Evolutionary conservation across 2,797 vertebrate species (phyloP).

Genomic region (Jordanella pulchra): DNA sequence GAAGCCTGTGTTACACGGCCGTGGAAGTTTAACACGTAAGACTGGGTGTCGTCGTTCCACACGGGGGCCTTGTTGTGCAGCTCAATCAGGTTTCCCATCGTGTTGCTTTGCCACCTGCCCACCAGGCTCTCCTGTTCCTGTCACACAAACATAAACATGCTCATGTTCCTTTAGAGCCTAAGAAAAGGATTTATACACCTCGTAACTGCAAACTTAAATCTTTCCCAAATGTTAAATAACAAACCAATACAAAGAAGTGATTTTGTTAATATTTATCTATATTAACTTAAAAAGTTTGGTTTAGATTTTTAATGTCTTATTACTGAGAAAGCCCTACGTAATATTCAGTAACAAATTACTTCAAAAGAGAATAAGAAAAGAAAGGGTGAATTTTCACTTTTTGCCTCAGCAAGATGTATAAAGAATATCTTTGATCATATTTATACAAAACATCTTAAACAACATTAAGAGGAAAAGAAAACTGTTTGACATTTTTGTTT

Average conservation of each 20-base stretch:
- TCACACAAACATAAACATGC: not conserved
- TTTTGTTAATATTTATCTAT: too few species aligned
- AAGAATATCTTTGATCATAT: not conserved
- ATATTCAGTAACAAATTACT: not conserved
- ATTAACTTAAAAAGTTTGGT: too few species aligned
- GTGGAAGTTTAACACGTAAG: slow-evolving; percentile 96
- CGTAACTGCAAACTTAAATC: not conserved
- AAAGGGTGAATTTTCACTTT: too few species aligned
- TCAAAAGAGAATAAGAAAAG: not conserved
- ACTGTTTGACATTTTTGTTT: not conserved
- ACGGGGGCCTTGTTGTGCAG: slow-evolving; percentile 96
- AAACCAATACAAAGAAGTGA: too few species aligned
- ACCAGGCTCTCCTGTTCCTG: slow-evolving; percentile 93
- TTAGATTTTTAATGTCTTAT: too few species aligned
- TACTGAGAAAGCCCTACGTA: not conserved
- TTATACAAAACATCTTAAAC: not conserved
- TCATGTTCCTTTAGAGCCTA: not conserved
- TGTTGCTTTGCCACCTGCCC: slow-evolving; percentile 89
- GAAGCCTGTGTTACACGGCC: slow-evolving; percentile 97
- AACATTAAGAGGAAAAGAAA: not conserved
- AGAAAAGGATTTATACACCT: not conserved
- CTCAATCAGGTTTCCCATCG: slow-evolving; percentile 93
- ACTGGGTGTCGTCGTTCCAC: slow-evolving; percentile 98
- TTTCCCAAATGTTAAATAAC: too few species aligned
- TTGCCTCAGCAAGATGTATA: too few species aligned